Evolutionary conservation across 2,113 vertebrate species (phyloP).

Genomic region (Hippoglossus stenolepis): DNA sequence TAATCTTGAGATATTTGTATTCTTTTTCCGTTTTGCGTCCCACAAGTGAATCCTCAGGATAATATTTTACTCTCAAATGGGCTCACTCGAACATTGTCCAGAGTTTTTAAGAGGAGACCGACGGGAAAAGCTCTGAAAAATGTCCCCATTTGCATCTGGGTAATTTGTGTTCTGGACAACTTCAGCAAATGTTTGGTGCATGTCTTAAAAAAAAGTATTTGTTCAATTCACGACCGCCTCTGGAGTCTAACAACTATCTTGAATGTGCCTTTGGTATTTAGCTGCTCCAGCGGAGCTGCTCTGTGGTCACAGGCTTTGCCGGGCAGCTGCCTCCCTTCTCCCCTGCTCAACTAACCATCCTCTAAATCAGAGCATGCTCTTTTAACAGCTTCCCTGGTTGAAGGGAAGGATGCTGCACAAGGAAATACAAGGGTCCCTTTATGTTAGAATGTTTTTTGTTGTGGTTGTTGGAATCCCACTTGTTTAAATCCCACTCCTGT

Average conservation of each 20-base stretch:
- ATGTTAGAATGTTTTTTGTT: not conserved
- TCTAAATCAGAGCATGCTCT: slow-evolving; percentile 5
- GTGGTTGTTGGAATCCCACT: too few species aligned
- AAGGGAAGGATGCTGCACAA: not conserved
- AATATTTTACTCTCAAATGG: too few species aligned
- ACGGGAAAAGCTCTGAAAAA: too few species aligned
- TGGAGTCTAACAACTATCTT: not conserved
- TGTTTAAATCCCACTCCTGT: not conserved
- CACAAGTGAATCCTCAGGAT: too few species aligned
- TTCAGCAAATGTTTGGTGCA: too few species aligned
- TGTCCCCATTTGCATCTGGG: too few species aligned
- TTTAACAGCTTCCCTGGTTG: not conserved
- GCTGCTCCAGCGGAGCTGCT: slow-evolving; percentile 34
- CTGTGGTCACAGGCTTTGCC: slow-evolving; percentile 31
- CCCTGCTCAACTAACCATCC: slow-evolving; percentile 22
- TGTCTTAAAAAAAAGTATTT: too few species aligned
- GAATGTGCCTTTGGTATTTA: slow-evolving; percentile 4
- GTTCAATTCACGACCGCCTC: not conserved
- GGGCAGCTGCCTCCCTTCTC: slow-evolving; percentile 5
- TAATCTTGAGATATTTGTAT: too few species aligned
- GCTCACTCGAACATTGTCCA: too few species aligned
- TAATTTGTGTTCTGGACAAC: too few species aligned
- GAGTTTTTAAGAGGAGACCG: too few species aligned
- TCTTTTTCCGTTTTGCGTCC: too few species aligned
- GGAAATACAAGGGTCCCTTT: not conserved